These are phyloP conservation scores for Drymonia ruficornis DNA, from an alignment of 2,888 invertebrate species.

Conservation along the genomic window DNA sequence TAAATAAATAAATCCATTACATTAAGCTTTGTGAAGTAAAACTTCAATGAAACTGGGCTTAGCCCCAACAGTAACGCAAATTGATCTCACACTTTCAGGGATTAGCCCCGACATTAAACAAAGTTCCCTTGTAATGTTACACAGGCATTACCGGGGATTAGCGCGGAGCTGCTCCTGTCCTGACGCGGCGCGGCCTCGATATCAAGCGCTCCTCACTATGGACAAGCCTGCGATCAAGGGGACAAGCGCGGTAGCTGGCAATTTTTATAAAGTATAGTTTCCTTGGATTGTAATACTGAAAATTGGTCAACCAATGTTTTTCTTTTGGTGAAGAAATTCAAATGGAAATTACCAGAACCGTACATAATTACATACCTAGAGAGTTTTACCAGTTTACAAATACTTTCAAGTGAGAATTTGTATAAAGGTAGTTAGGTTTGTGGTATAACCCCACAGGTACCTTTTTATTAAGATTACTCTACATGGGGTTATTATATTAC, in stretches of 20 bases:
- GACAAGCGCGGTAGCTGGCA: background rate
- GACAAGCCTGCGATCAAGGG: too few relatives aligned
- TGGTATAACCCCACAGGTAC: too few relatives aligned
- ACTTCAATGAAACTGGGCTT: constrained; percentile 15
- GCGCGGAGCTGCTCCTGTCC: background rate
- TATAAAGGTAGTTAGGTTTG: too few relatives aligned
- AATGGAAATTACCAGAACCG: too few relatives aligned
- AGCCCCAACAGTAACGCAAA: constrained; percentile 18
- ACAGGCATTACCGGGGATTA: constrained; percentile 20
- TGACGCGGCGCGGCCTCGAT: background rate
- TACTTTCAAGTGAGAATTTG: too few relatives aligned
- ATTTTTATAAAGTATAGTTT: background rate
- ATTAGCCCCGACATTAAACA: constrained; percentile 10
- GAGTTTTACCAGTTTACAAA: too few relatives aligned
- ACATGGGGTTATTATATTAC: too few relatives aligned
- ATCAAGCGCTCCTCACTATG: background rate
- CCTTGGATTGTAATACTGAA: background rate
- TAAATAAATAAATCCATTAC: background rate
- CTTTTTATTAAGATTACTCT: too few relatives aligned
- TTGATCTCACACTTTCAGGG: constrained; percentile 20
- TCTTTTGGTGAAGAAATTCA: too few relatives aligned
- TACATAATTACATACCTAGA: too few relatives aligned
- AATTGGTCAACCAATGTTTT: too few relatives aligned
- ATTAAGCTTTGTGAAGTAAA: constrained; percentile 11
- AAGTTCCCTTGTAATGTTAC: constrained; percentile 21